A percentile compares a stretch with the other conserved stretches of the same genome.
Conservation (phyloP, 2,888 invertebrate species). For the Drosophila demipolita region DNA sequence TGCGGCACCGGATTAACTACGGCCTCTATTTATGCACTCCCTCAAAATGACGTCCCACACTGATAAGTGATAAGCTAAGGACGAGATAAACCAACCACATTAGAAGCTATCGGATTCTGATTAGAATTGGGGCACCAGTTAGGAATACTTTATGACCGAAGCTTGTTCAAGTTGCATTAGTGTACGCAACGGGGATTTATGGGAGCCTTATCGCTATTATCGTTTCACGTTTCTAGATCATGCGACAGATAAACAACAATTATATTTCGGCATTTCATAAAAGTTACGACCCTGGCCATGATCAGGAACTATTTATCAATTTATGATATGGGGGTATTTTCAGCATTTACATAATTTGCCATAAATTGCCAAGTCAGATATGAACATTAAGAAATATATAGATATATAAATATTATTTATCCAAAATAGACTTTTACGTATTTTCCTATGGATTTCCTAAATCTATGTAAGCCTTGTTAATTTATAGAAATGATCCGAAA, state of each 20-base stretch:
- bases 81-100: conserved; percentile 47
- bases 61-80: conserved; percentile 34
- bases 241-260: conserved; percentile 53
- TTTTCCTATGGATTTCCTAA: not conserved
- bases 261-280: conserved; percentile 45
- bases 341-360: not conserved
- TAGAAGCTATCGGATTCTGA: conserved; percentile 41
- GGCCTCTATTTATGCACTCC: conserved; percentile 59
- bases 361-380: not conserved
- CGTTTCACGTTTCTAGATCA: conserved; percentile 51
- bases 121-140: conserved; percentile 38
- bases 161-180: conserved; percentile 1
- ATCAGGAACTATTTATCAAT: conserved; percentile 20
- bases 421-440: not conserved
- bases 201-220: conserved; percentile 10
- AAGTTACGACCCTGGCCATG: conserved; percentile 31
- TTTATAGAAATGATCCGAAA: not conserved
- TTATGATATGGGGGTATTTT: conserved; percentile 38
- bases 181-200: conserved; percentile 32
- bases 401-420: no score
- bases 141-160: conserved; percentile 46
- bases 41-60: not conserved
- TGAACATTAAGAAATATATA: not conserved
- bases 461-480: not conserved
- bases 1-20: conserved; percentile 47